These are phyloP conservation scores for Cataglyphis albicans DNA, from an alignment of 2,888 invertebrate genomes.

Conservation along the genomic window DNA sequence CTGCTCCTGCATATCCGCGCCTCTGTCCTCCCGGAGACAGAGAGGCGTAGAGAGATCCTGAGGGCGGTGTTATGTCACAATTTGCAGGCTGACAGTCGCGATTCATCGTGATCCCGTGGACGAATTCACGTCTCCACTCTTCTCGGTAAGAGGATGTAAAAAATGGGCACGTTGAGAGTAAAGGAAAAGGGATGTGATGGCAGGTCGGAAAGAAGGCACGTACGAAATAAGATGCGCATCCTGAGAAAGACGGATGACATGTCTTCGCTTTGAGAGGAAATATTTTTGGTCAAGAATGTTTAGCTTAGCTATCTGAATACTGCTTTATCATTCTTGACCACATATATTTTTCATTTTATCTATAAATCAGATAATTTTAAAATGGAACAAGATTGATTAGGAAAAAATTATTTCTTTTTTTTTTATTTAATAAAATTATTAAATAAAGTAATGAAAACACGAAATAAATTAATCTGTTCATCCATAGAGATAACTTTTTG, in stretches of 20 bases:
- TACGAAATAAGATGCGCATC: constrained; percentile 52
- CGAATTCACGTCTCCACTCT: constrained; percentile 47
- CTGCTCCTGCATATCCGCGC: constrained; percentile 28
- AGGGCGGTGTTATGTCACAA: constrained; percentile 72
- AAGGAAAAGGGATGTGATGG: constrained; percentile 49
- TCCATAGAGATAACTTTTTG: neutral
- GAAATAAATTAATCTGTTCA: neutral
- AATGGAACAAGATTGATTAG: neutral
- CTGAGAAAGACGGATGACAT: constrained; percentile 35
- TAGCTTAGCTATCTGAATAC: neutral
- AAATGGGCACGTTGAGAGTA: constrained; percentile 44
- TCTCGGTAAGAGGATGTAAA: constrained; percentile 50
- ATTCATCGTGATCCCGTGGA: constrained; percentile 57
- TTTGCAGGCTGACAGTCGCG: constrained; percentile 68
- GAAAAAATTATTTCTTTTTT: neutral
- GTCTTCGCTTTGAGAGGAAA: constrained; percentile 37
- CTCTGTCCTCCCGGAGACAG: constrained; percentile 25
- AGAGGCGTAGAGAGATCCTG: constrained; percentile 36
- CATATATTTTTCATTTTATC: neutral
- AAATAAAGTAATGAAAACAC: neutral
- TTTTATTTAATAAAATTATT: neutral
- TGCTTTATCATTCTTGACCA: neutral
- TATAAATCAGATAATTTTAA: neutral
- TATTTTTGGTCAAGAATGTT: constrained; percentile 42
- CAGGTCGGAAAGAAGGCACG: constrained; percentile 33